Evolutionary conservation across 2,113 vertebrate genomes (phyloP), one percentile per base, ranked within the genome.

Genomic region (Charina bottae): DNA sequence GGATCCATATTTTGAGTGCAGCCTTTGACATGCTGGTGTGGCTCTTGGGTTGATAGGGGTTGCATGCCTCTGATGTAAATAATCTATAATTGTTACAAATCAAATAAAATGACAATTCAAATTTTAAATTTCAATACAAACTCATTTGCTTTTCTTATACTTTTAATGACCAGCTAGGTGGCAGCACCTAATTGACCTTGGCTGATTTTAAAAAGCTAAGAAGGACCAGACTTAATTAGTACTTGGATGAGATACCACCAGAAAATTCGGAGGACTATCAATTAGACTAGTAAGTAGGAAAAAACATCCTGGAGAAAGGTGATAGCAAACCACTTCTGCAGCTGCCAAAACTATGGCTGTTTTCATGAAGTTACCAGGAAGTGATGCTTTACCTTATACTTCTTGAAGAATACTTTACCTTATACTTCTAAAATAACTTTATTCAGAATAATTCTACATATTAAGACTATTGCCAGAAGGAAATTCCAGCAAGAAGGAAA

Each of bases 71-170:
- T 72, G 15, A 72, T 33, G 62, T 72, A 72, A n/a, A 37, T 37
- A 72, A 6, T 37, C 15, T 33, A 15, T 72, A 72, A 37, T 72
- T 87, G 33, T 42, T 88, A 15, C 59, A 89, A 26, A 78, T 78
- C 37, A 89, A 89, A n/a, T 37, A 8, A 53, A 72, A 28, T 54
- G 28, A 13, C n/a, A 56, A 56, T 19, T 95, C 10, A 26, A 3
- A 93, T 94, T 94, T 28, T 54, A 92, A 87, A 87, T 28, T 93
- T 4, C 92, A 3, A 93, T 94, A 93, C 83, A 49, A 49, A 78
- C 6, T 21, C 19, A 33, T 42, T 42, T 42, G 72, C 21, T 78
- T 78, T 78, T 78, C 64, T 78, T 78, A 78, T 78, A 37, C 72
- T 78, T 78, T 78, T 78, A 78, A 78, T 0, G 33, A 33, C 72